Evolutionary conservation across 2,797 vertebrate species (phyloP), one percentile per base, ranked within the genome.

Genomic region (Aldrovandia affinis): DNA sequence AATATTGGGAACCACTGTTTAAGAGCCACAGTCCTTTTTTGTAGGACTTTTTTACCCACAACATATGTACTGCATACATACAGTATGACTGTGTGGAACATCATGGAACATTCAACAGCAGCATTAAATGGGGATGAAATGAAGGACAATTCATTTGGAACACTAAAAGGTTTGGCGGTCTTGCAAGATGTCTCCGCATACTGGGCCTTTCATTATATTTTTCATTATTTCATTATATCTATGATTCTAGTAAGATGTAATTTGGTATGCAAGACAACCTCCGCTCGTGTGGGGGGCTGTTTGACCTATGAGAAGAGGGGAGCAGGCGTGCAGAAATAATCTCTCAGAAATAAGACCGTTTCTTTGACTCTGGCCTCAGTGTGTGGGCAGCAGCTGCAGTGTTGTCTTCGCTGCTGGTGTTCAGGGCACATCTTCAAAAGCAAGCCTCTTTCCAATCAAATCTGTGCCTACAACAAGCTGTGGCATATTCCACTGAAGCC

Each of bases 231-330:
- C 22, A 47, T 30, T 28, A 42, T 81, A 20, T 20, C 44, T 54
- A 52, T 36, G 39, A 28, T 15, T 47, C 20, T 47, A 47, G 39
- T 50, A 44, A 28, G 25, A 65, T 28, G 25, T 44, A 44, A 65
- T 81, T 50, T 47, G 25, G 18, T 68, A 65, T 44, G 25, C 59
- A 81, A 81, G 80, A 4, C 55, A 44, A 39, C 80, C 36, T 61
- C 36, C 0, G n/a, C 42, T 81, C 42, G 80, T 44, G 55, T 42
- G 39, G 57, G 55, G 39, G 6, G 57, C 4, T 22, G 30, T 25
- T 12, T 59, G 80, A 81, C 80, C 30, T 42, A n/a, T 39, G 47
- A 59, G 30, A n/a, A 52, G 5, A 39, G 36, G 36, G 42, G 52
- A 39, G 47, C 50, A 47, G 25, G 42, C 50, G 6, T 14, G 15